Evolutionary conservation across 2,113 vertebrate genomes (phyloP).

Genomic region (Cynoglossus semilaevis): DNA sequence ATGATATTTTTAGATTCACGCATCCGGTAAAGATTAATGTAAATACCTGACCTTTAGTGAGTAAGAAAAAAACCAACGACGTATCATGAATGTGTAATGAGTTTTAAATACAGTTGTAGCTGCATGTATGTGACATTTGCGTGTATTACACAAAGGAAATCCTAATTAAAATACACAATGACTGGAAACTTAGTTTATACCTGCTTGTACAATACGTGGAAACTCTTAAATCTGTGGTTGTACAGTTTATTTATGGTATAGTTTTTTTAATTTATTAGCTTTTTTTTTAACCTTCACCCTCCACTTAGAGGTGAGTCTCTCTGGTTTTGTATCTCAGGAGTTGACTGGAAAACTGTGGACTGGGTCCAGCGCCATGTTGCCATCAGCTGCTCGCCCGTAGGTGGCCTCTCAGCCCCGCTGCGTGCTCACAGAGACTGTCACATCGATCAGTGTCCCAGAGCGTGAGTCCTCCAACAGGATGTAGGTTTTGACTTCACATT

Average conservation of each 20-base stretch:
- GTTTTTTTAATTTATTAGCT: no score
- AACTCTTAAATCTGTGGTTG: no score
- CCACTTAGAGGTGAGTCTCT: no score
- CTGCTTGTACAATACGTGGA: no score
- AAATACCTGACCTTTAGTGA: background rate
- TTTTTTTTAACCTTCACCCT: background rate
- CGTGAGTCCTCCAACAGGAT: background rate
- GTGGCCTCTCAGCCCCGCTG: constrained; percentile 3
- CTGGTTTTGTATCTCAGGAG: background rate
- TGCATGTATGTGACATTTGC: background rate
- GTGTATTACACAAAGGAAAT: background rate
- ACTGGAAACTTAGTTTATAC: background rate
- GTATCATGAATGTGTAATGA: background rate
- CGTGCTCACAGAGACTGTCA: constrained; percentile 30
- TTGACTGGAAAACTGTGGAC: background rate
- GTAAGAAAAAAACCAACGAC: background rate
- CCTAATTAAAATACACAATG: background rate
- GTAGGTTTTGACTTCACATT: constrained; percentile 29
- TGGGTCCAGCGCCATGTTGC: constrained; percentile 10
- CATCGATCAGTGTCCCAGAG: constrained; percentile 16
- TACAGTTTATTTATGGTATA: no score
- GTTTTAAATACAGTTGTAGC: background rate
- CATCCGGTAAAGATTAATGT: background rate
- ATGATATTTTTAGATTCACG: background rate
- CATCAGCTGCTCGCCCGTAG: constrained; percentile 43